phyloP scores from a whole-genome alignment of 2,113 vertebrate genomes.

The Nanorana parkeri region DNA sequence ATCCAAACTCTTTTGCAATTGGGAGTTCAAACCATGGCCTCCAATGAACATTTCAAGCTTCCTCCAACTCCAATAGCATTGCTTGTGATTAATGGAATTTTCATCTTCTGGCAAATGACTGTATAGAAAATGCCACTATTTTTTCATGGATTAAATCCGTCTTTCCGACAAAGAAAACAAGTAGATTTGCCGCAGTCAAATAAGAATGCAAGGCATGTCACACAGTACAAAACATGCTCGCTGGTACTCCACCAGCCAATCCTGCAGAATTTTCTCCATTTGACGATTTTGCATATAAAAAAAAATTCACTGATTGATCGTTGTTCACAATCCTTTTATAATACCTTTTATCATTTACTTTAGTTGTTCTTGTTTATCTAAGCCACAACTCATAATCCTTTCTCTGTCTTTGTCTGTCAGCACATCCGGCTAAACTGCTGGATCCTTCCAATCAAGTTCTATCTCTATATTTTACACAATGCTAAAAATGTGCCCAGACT shows the following conservation, averaged over 20 bases:
- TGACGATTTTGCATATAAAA: neutral
- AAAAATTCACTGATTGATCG: neutral
- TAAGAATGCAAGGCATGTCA: neutral
- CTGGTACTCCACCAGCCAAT: neutral
- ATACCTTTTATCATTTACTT: too few relatives aligned
- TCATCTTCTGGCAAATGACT: neutral
- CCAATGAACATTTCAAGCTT: neutral
- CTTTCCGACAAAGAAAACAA: neutral
- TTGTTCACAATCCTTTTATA: too few relatives aligned
- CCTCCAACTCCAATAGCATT: neutral
- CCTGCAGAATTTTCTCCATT: neutral
- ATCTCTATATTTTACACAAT: too few relatives aligned
- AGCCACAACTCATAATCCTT: neutral
- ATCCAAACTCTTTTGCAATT: neutral
- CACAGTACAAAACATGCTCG: neutral
- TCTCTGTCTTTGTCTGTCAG: neutral
- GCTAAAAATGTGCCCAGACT: too few relatives aligned
- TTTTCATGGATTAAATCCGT: neutral
- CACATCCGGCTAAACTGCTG: neutral
- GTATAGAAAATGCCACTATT: neutral
- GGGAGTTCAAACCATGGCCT: neutral
- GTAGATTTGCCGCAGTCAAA: neutral
- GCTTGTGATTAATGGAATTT: neutral
- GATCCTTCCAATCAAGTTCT: slow-evolving; percentile 12
- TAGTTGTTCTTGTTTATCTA: neutral